Percentiles rank a stretch among this genome's conserved stretches.
These are phyloP conservation scores for Zaprionus africanus DNA, from an alignment of 1,140 invertebrate genomes.

Conservation along the genomic window DNA sequence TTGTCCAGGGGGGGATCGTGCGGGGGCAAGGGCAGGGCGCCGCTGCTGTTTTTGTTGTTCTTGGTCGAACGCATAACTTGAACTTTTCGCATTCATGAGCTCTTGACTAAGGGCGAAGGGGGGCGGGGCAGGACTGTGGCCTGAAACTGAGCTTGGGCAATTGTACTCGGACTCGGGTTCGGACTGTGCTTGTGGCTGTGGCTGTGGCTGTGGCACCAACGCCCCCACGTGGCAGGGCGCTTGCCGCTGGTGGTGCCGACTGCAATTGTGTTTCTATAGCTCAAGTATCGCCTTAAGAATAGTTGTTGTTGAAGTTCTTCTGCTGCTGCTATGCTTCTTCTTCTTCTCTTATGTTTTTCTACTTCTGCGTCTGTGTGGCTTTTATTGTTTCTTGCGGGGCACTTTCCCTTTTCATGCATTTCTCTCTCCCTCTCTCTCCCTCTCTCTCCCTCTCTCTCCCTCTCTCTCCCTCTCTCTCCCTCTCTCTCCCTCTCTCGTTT, in stretches of 20 bases:
- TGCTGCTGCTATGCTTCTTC: conserved; percentile 7
- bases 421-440: background rate
- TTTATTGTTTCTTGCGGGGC: conserved; percentile 33
- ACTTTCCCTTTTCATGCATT: conserved; percentile 31
- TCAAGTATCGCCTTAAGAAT: conserved; percentile 10
- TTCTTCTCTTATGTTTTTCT: background rate
- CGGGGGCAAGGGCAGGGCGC: background rate
- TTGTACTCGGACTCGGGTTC: conserved; percentile 1
- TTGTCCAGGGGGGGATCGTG: background rate
- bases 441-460: background rate
- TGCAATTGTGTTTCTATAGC: conserved; percentile 18
- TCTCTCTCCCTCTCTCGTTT: background rate
- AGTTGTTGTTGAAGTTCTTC: conserved; percentile 5
- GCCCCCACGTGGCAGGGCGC: conserved; percentile 11
- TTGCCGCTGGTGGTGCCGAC: background rate
- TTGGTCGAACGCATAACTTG: conserved; percentile 55
- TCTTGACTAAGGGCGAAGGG: too few species aligned
- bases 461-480: background rate
- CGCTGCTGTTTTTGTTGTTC: conserved; percentile 58
- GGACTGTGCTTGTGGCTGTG: background rate
- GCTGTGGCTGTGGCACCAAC: background rate
- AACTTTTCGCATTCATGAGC: conserved; percentile 75
- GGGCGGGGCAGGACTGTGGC: background rate
- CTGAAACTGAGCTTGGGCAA: conserved; percentile 3
- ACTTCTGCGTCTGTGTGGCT: conserved; percentile 28